These are phyloP conservation scores for Allacma fusca DNA, from an alignment of 2,888 invertebrate genomes.

Conservation along the genomic window DNA sequence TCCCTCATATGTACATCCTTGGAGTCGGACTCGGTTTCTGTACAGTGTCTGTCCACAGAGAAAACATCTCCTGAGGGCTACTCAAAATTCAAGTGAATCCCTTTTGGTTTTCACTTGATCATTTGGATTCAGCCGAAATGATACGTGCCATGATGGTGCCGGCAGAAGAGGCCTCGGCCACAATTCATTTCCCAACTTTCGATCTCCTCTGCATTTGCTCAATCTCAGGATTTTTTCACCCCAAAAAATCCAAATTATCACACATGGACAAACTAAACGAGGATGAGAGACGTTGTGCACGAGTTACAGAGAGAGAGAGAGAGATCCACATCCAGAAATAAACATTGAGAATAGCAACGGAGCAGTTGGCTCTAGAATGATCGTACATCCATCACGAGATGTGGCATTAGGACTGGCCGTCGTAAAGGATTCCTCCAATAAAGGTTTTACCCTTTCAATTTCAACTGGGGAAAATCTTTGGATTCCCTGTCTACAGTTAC, in stretches of 20 bases:
- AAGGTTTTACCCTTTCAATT: no score
- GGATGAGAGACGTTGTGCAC: constrained; percentile 34
- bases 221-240: not conserved
- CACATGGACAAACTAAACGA: constrained; percentile 38
- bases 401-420: no score
- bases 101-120: constrained; percentile 40
- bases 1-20: not conserved
- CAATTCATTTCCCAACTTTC: not conserved
- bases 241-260: constrained; percentile 7
- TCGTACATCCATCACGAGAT: not conserved
- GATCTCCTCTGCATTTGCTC: constrained; percentile 9
- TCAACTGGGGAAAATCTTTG: no score
- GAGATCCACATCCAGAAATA: not conserved
- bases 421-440: no score
- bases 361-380: no score
- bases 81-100: constrained; percentile 39
- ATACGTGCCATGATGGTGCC: constrained; percentile 38
- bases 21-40: not conserved
- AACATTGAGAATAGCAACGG: not conserved
- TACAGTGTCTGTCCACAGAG: constrained; percentile 34
- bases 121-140: constrained; percentile 40
- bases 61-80: constrained; percentile 29
- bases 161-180: not conserved
- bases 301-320: constrained; percentile 30
- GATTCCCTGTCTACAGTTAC: no score